These are phyloP conservation scores for Aporophyla nigra DNA, from an alignment of 2,888 invertebrate species.

Conservation along the genomic window DNA sequence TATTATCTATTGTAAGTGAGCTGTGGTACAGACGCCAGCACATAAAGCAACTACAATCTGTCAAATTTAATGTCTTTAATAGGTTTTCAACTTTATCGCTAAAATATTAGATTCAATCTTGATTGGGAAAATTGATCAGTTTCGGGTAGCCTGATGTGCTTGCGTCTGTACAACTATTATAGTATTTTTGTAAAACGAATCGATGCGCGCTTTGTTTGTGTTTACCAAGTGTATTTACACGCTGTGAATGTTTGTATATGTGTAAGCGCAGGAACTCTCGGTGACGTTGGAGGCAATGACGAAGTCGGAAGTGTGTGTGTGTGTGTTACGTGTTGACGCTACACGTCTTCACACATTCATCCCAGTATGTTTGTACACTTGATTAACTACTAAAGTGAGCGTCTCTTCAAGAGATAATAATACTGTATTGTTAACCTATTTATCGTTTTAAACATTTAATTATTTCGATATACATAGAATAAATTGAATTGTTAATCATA, in stretches of 20 bases:
- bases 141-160: too few species aligned
- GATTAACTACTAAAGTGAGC: not conserved
- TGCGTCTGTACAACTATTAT: not conserved
- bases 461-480: not conserved
- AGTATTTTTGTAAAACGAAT: not conserved
- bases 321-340: too few species aligned
- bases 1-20: not conserved
- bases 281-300: not conserved
- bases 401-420: not conserved
- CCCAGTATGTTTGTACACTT: not conserved
- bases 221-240: not conserved
- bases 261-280: not conserved
- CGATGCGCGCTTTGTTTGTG: not conserved
- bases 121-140: too few species aligned
- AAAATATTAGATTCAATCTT: too few species aligned
- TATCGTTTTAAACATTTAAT: not conserved
- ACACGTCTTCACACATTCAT: not conserved
- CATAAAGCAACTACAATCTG: too few species aligned
- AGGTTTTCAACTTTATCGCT: too few species aligned
- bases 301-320: not conserved
- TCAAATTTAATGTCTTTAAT: too few species aligned
- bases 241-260: not conserved
- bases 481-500: constrained; percentile 6
- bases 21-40: too few species aligned
- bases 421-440: not conserved